Conservation (phyloP, 2,888 invertebrate genomes). For the Steinernema hermaphroditum region DNA sequence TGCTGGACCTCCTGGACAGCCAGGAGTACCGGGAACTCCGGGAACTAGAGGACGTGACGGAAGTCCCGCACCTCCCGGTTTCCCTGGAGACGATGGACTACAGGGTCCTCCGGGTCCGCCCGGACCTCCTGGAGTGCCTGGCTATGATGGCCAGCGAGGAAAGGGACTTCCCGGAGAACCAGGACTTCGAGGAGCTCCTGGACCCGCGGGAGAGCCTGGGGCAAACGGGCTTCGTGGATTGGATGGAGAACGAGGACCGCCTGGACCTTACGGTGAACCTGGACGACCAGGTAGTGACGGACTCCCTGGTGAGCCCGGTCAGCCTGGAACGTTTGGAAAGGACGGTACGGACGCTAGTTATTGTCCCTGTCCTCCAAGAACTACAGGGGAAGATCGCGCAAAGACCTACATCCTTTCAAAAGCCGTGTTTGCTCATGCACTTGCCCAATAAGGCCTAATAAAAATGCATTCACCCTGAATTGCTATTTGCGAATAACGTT, state of each 20-base stretch:
- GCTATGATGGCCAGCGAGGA: background rate
- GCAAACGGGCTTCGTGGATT: background rate
- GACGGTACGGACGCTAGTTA: conserved; percentile 17
- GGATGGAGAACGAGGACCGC: background rate
- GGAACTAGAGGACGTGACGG: conserved; percentile 3
- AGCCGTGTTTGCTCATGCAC: background rate
- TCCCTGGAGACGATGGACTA: background rate
- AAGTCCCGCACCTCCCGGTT: background rate
- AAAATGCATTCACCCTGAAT: too few relatives aligned
- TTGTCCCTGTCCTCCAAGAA: background rate
- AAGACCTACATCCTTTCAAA: background rate
- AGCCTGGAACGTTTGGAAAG: conserved; percentile 22
- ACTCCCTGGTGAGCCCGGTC: background rate
- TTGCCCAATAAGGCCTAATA: background rate
- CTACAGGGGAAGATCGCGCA: background rate
- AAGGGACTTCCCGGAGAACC: background rate
- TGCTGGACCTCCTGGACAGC: background rate
- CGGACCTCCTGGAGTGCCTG: conserved; percentile 1
- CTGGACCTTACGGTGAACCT: background rate
- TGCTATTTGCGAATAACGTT: too few relatives aligned
- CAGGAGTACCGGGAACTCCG: background rate
- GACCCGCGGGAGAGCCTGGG: background rate
- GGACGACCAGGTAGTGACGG: background rate
- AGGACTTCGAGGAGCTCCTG: background rate
- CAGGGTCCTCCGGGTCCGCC: conserved; percentile 4